These are phyloP conservation scores for Rhogogaster chlorosoma DNA, from an alignment of 2,888 invertebrate species.

Conservation along the genomic window DNA sequence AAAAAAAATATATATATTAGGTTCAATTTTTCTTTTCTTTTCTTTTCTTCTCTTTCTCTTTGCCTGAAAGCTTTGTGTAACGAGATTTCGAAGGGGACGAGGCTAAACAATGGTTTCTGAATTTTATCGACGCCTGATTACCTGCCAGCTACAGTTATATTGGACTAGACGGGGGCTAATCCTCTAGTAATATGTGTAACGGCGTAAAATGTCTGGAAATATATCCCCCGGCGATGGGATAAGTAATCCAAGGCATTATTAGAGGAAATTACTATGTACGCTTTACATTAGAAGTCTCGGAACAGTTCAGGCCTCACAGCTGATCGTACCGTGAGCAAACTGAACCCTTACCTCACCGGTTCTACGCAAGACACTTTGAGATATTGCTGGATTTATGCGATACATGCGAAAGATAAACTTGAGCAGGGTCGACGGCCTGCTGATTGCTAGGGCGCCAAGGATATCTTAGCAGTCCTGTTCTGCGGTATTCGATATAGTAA, in stretches of 20 bases:
- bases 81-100: not conserved
- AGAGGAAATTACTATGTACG: not conserved
- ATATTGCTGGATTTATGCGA: constrained; percentile 47
- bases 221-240: not conserved
- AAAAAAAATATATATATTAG: not conserved
- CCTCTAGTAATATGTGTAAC: not conserved
- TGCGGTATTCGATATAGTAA: not conserved
- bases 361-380: constrained; percentile 25
- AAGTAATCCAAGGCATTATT: not conserved
- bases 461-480: constrained; percentile 27
- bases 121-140: constrained; percentile 6
- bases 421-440: constrained; percentile 43
- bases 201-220: not conserved
- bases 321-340: not conserved
- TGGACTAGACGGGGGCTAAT: not conserved
- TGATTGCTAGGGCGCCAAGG: constrained; percentile 38
- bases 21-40: not conserved
- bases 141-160: not conserved
- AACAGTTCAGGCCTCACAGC: not conserved
- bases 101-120: not conserved
- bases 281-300: constrained; percentile 1
- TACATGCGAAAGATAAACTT: constrained; percentile 45
- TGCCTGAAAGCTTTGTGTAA: not conserved
- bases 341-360: not conserved
- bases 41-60: not conserved